phyloP scores from a whole-genome alignment of 2,113 vertebrate genomes.

The Brachyistius frenatus region DNA sequence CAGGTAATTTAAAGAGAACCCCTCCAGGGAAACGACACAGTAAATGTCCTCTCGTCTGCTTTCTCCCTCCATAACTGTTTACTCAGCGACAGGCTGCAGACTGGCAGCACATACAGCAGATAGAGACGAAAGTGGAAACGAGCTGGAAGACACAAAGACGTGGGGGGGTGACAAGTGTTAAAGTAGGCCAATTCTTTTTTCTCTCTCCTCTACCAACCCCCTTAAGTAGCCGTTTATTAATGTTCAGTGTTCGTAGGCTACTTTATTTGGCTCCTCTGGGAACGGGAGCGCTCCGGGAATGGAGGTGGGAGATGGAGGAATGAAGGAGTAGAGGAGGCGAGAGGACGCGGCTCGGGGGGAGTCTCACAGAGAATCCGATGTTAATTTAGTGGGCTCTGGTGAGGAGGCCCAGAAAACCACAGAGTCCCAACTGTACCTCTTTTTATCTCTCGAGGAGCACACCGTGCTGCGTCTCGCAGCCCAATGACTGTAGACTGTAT shows the following conservation, averaged over 20 bases:
- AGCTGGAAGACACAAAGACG: conserved; percentile 24
- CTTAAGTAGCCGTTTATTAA: conserved; percentile 74
- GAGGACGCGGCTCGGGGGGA: conserved; percentile 55
- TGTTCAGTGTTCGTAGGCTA: conserved; percentile 68
- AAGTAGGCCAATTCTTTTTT: conserved; percentile 63
- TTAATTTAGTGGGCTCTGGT: conserved; percentile 78
- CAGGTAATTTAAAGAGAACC: conserved; percentile 85
- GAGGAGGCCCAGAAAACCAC: conserved; percentile 72
- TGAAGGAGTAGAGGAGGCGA: background rate
- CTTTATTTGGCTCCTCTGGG: conserved; percentile 63
- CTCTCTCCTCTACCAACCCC: conserved; percentile 50
- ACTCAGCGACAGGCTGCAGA: conserved; percentile 69
- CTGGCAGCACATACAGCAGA: conserved; percentile 65
- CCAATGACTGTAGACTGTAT: conserved; percentile 1
- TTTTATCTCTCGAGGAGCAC: conserved; percentile 18
- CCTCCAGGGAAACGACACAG: conserved; percentile 70
- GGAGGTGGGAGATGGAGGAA: conserved; percentile 41
- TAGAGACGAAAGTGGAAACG: conserved; percentile 50
- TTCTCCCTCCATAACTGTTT: conserved; percentile 69
- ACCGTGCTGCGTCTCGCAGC: background rate
- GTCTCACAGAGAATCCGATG: conserved; percentile 70
- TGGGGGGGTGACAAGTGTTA: conserved; percentile 65
- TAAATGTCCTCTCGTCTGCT: conserved; percentile 72
- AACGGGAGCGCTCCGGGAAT: conserved; percentile 26
- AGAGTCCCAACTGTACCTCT: conserved; percentile 34